Conservation (phyloP, 2,888 invertebrate species). For the Stenichneumon culpator region DNA sequence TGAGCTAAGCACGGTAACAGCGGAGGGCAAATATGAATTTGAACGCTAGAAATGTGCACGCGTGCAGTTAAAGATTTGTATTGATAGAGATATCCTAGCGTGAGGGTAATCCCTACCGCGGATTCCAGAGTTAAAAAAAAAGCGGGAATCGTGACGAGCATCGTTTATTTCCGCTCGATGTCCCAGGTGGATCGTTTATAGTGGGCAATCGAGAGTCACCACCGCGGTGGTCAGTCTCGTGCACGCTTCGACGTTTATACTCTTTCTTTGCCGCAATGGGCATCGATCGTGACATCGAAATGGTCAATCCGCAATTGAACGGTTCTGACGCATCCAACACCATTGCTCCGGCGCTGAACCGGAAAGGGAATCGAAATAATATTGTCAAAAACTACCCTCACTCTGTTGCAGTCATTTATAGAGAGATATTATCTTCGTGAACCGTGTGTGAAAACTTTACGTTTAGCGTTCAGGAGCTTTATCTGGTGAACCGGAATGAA, state of each 20-base stretch:
- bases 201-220: constrained; percentile 46
- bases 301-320: constrained; percentile 14
- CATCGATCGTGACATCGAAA: constrained; percentile 50
- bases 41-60: constrained; percentile 27
- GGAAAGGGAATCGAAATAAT: not conserved
- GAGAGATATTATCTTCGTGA: too few relatives aligned
- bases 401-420: too few relatives aligned
- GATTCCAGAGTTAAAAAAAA: constrained; percentile 32
- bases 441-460: too few relatives aligned
- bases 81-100: constrained; percentile 1
- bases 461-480: too few relatives aligned
- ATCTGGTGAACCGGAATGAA: too few relatives aligned
- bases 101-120: constrained; percentile 26
- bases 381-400: too few relatives aligned
- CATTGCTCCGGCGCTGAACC: not conserved
- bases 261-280: constrained; percentile 46
- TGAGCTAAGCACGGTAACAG: not conserved
- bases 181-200: constrained; percentile 56
- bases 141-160: constrained; percentile 29
- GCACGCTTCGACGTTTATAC: constrained; percentile 39
- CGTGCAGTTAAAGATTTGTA: constrained; percentile 17
- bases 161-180: constrained; percentile 64
- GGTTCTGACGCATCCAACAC: not conserved
- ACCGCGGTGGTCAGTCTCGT: constrained; percentile 57
- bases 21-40: constrained; percentile 30